Evolutionary conservation across 1,140 invertebrate genomes (phyloP).

Genomic region (Leguminivora glycinivorella): DNA sequence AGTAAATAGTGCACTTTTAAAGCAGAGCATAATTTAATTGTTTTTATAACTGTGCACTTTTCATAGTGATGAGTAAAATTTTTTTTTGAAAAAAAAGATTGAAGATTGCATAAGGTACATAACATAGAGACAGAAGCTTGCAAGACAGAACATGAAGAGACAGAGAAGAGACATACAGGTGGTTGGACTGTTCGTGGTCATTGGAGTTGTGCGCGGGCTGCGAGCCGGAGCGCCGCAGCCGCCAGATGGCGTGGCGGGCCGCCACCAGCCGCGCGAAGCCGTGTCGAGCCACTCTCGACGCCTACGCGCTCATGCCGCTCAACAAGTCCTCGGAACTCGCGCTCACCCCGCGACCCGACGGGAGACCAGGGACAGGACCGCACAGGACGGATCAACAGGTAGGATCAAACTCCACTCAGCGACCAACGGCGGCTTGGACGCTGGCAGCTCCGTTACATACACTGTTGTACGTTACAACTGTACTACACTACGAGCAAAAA

Average conservation of each 20-base stretch:
- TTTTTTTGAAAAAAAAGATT: not conserved
- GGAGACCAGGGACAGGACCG: slow-evolving; percentile 35
- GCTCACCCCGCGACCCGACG: slow-evolving; percentile 49
- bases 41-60: too few relatives aligned
- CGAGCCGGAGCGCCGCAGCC: slow-evolving; percentile 80
- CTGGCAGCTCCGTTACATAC: slow-evolving; percentile 49
- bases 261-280: slow-evolving; percentile 82
- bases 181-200: slow-evolving; percentile 80
- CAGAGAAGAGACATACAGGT: slow-evolving; percentile 76
- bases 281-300: slow-evolving; percentile 80
- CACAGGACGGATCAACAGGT: slow-evolving; percentile 57
- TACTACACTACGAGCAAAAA: slow-evolving; percentile 65
- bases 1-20: not conserved
- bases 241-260: slow-evolving; percentile 83
- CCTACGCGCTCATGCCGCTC: slow-evolving; percentile 62
- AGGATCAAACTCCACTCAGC: slow-evolving; percentile 37
- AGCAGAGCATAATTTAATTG: too few relatives aligned
- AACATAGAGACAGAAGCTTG: slow-evolving; percentile 53
- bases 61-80: not conserved
- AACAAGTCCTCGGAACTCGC: slow-evolving; percentile 52
- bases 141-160: slow-evolving; percentile 65
- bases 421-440: slow-evolving; percentile 40
- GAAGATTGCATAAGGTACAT: slow-evolving; percentile 30
- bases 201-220: slow-evolving; percentile 78
- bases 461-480: slow-evolving; percentile 35